Evolutionary conservation across 2,113 vertebrate species (phyloP).

Genomic region (Megaceryle torquata): DNA sequence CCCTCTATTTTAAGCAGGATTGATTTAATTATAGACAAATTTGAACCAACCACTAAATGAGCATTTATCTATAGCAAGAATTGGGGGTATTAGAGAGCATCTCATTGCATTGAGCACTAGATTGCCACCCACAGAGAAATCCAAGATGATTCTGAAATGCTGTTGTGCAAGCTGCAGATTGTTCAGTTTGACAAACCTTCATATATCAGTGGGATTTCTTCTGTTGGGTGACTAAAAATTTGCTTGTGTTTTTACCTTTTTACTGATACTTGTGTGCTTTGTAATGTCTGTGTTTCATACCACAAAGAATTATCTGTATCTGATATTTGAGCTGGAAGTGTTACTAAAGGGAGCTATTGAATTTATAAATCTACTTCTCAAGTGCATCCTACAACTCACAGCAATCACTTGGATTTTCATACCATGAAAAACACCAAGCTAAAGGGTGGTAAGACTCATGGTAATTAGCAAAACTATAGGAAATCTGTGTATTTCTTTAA

Average conservation of each 20-base stretch:
- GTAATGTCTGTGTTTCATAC: neutral
- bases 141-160: neutral
- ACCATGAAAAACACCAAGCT: fast-evolving
- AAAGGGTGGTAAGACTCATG: neutral
- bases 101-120: neutral
- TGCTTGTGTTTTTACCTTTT: neutral
- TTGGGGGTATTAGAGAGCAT: neutral
- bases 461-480: neutral
- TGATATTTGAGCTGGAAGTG: neutral
- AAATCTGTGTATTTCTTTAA: neutral
- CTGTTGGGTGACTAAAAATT: neutral
- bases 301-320: neutral
- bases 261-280: neutral
- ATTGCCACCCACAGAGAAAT: neutral
- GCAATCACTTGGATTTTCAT: fast-evolving
- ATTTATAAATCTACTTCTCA: neutral
- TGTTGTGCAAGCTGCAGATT: neutral
- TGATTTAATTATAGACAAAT: neutral
- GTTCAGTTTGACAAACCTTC: neutral
- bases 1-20: neutral
- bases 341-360: neutral
- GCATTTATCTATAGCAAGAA: neutral
- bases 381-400: neutral
- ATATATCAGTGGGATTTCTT: neutral
- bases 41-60: neutral